Evolutionary conservation across 2,888 invertebrate genomes (phyloP), one percentile per base, ranked within the genome.

Genomic region (Agonopterix alstromeriana): DNA sequence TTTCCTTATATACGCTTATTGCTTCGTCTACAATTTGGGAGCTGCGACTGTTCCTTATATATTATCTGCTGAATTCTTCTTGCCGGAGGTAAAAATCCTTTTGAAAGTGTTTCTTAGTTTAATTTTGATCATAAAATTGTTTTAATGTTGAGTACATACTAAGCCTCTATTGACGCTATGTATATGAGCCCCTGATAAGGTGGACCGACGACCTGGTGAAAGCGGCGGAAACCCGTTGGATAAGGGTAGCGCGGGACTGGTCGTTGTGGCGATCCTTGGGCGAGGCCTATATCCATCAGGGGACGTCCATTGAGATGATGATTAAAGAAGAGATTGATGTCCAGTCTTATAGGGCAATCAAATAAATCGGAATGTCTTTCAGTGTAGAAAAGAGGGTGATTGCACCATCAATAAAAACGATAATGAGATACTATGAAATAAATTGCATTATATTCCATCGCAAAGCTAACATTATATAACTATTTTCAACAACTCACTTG

Each of bases 41-140:
- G 77, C 82, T 0, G 86, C 82, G 1, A 76, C 82, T 0, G 77
- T 90, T 5, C 88, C 89, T 0, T 88, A 79, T 35, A 81, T 90
- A 0, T 59, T 89, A 9, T 67, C 81, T 11, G 79, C 86, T 11
- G 90, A 90, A 57, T 69, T 88, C 4, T 90, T 89, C 51, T 59
- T 88, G 10, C 85, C 89, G 1, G 85, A 88, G 72, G 86, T 89
- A 47, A 56, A 55, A 1, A 3, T 36, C 10, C n/a, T 36, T 8
- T n/a, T 36, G 2, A 10, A 36, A 2, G 36, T 36, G n/a, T 2
- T 1, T 14, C 14, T 14, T 14, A 14, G 14, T 14, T 14, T 14
- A 14, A 14, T 14, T 14, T 14, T 14, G 14, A 3, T 14, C 14
- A 36, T 3, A 36, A 36, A 8, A 36, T 8, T 10, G 2, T 9